Base-by-base conservation (phyloP, 2,113 vertebrate genomes). In the Hydropotes inermis region DNA sequence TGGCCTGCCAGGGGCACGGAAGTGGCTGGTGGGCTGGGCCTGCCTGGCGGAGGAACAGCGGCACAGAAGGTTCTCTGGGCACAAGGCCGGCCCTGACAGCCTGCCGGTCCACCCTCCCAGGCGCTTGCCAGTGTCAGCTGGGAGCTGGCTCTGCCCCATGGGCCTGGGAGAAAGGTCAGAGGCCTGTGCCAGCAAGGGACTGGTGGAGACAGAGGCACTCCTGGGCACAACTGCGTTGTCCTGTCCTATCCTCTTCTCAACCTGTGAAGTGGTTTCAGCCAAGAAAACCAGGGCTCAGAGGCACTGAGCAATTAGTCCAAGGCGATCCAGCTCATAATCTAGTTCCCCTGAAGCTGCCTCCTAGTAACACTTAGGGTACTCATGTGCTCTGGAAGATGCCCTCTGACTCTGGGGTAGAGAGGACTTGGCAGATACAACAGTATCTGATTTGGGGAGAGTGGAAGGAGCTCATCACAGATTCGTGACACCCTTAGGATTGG, bases 1-100 rank as follows among this genome's bases (percentile, higher is more conserved):
- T 98, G 98, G 98, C 99, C 99, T 98, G 98, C 98, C 67, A 67
- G 93, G 97, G 82, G 27, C 88, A 33, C 1, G 3, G 96, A 97
- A 97, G 95, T 97, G 83, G 89, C 82, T 39, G 85, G 98, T 95
- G 98, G 94, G 96, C 90, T 96, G 98, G 96, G 97, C 97, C 67
- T 58, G 97, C 97, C 97, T 98, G 99, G 98, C 98, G 86, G 94
- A 98, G 95, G 97, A 84, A 97, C 86, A 12, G 95, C 89, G 60
- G 95, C 96, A 97, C 98, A 98, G 98, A 97, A 97, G 98, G 97
- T 87, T 96, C 97, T 97, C 89, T 97, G 97, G 98, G 97, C 97
- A 98, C 88, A 14, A 57, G 60, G 97, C 98, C 94, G 96, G 95
- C 93, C 97, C 93, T 89, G 92, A 98, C 98, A 98, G 96, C 85